A percentile compares a stretch with the other conserved stretches of the same genome.
Evolutionary conservation across 2,888 invertebrate genomes (phyloP).

Genomic region (Drosophila acutilabella): DNA sequence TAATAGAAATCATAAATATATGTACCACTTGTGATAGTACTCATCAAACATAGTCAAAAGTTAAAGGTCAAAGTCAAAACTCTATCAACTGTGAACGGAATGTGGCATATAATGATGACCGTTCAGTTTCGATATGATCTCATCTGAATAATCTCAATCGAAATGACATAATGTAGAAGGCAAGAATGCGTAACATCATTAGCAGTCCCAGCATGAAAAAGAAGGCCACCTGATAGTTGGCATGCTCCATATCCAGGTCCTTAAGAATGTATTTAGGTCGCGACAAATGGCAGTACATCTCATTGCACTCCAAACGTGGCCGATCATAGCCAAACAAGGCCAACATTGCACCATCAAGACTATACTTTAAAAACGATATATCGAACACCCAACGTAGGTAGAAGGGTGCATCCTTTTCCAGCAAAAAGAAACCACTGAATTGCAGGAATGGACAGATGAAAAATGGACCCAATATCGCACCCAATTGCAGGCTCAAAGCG

Average conservation of each 20-base stretch:
- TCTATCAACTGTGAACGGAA: slow-evolving; percentile 52
- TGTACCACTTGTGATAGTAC: slow-evolving; percentile 6
- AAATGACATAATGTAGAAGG: slow-evolving; percentile 89
- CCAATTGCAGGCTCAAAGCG: slow-evolving; percentile 92
- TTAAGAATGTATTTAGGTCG: slow-evolving; percentile 90
- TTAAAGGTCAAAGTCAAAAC: neutral
- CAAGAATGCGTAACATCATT: slow-evolving; percentile 87
- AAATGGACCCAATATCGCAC: slow-evolving; percentile 95
- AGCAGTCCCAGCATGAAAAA: slow-evolving; percentile 88
- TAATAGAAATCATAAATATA: slow-evolving; percentile 67
- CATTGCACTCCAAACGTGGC: slow-evolving; percentile 90
- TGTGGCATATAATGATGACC: slow-evolving; percentile 45
- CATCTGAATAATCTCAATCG: slow-evolving; percentile 86
- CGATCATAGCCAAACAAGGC: slow-evolving; percentile 94
- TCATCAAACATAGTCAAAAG: slow-evolving; percentile 11
- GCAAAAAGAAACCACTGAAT: slow-evolving; percentile 97
- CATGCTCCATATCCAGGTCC: slow-evolving; percentile 89
- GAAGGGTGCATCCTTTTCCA: slow-evolving; percentile 91
- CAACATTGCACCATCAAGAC: slow-evolving; percentile 92
- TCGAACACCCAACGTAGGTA: slow-evolving; percentile 94
- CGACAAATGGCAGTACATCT: slow-evolving; percentile 91
- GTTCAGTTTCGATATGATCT: slow-evolving; percentile 27
- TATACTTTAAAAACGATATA: slow-evolving; percentile 94
- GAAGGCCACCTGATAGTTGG: slow-evolving; percentile 89
- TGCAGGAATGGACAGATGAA: slow-evolving; percentile 94